These are phyloP conservation scores for Stylophora pistillata DNA, from an alignment of 64 coral and sea anemone genomes.

Conservation along the genomic window DNA sequence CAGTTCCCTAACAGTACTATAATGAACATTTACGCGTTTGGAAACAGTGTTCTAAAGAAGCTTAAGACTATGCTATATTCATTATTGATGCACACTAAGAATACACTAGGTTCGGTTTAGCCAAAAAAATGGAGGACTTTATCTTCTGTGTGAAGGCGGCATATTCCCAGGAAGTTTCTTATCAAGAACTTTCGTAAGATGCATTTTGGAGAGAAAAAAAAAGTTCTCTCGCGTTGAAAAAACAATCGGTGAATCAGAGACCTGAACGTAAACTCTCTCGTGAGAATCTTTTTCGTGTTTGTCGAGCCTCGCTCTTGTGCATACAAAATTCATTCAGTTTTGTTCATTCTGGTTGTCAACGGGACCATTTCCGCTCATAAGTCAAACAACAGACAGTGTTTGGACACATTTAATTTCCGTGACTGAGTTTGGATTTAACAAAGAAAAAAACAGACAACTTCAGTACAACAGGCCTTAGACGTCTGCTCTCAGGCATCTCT, in stretches of 20 bases:
- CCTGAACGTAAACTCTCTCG: background rate
- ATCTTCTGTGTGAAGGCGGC: background rate
- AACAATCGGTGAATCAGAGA: background rate
- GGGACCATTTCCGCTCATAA: slow-evolving; percentile 23
- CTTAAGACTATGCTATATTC: background rate
- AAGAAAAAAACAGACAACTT: background rate
- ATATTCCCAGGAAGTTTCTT: background rate
- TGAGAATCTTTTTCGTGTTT: background rate
- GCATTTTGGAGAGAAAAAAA: background rate
- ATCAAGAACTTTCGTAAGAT: background rate
- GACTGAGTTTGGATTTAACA: background rate
- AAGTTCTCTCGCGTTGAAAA: no score
- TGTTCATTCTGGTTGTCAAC: slow-evolving; percentile 24
- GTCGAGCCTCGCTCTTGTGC: background rate
- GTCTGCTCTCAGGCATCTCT: background rate
- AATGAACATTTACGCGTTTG: slow-evolving; percentile 4
- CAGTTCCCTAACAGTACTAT: background rate
- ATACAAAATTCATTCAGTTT: slow-evolving; percentile 1
- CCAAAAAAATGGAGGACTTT: background rate
- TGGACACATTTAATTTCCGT: slow-evolving; percentile 8
- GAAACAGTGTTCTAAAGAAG: slow-evolving; percentile 19
- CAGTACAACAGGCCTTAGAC: background rate
- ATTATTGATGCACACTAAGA: background rate
- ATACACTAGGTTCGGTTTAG: background rate
- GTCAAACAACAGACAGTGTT: slow-evolving; percentile 25